These are phyloP conservation scores for Pocillopora verrucosa DNA, from an alignment of 64 coral and sea anemone species.

Conservation along the genomic window DNA sequence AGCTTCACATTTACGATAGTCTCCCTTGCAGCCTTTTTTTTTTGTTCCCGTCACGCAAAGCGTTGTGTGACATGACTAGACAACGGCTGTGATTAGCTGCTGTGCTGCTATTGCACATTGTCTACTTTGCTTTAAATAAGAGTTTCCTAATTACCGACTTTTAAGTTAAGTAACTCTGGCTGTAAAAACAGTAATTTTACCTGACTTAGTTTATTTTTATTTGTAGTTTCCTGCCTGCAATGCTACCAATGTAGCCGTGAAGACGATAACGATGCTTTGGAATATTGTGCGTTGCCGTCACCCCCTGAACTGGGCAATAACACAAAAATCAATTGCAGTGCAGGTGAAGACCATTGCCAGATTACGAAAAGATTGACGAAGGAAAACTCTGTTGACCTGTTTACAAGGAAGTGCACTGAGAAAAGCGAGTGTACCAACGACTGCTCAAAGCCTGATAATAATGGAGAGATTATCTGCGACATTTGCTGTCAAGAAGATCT, in stretches of 20 bases:
- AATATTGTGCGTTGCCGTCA: background rate
- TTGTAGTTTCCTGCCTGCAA: constrained; percentile 3
- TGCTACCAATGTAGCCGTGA: constrained; percentile 7
- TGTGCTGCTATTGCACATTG: too few relatives aligned
- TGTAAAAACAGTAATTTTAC: too few relatives aligned
- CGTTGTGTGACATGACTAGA: too few relatives aligned
- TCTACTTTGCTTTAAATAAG: too few relatives aligned
- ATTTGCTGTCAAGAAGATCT: constrained; percentile 22
- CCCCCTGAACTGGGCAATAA: background rate
- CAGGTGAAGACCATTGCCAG: background rate
- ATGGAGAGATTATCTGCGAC: background rate
- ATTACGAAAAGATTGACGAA: background rate
- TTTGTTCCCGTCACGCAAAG: too few relatives aligned
- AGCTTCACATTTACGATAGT: too few relatives aligned
- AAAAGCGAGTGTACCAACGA: background rate
- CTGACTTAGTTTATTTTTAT: background rate
- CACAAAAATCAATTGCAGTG: background rate
- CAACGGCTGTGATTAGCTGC: too few relatives aligned
- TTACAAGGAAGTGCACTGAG: background rate
- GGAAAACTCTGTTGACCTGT: background rate
- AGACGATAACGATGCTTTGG: background rate
- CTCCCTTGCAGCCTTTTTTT: too few relatives aligned
- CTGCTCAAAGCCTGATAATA: background rate
- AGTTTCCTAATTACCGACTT: too few relatives aligned
- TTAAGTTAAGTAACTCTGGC: too few relatives aligned